Evolutionary conservation across 2,888 invertebrate genomes (phyloP).

Genomic region (Chaetoderma sp.): DNA sequence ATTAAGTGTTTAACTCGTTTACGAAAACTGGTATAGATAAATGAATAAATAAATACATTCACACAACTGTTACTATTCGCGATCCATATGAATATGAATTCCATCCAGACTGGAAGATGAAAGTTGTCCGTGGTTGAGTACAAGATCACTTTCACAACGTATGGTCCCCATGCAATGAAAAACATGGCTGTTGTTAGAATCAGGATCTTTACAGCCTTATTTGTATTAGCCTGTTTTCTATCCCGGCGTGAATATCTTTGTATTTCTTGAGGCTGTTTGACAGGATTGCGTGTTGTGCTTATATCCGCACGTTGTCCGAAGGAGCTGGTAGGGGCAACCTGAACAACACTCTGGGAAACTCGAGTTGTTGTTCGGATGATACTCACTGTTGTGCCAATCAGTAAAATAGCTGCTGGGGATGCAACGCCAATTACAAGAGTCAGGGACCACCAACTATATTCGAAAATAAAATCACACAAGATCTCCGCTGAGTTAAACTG

Average conservation of each 20-base stretch:
- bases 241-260: too few relatives aligned
- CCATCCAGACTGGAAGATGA: constrained; percentile 16
- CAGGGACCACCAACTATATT: too few relatives aligned
- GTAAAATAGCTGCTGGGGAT: too few relatives aligned
- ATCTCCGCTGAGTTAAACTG: constrained; percentile 17
- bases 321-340: too few relatives aligned
- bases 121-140: constrained; percentile 24
- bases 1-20: constrained; percentile 15
- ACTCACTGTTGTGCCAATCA: too few relatives aligned
- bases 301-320: too few relatives aligned
- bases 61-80: constrained; percentile 44
- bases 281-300: too few relatives aligned
- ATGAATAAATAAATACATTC: constrained; percentile 43
- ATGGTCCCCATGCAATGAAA: constrained; percentile 45
- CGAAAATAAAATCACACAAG: constrained; percentile 35
- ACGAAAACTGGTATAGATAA: constrained; percentile 36
- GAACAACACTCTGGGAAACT: too few relatives aligned
- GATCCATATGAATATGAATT: constrained; percentile 38
- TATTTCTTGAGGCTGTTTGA: too few relatives aligned
- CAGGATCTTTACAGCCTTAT: constrained; percentile 38
- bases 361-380: too few relatives aligned
- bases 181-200: constrained; percentile 36
- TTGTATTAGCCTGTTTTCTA: constrained; percentile 13
- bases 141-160: constrained; percentile 34
- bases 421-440: too few relatives aligned